Evolutionary conservation across 2,888 invertebrate genomes (phyloP), one percentile per base, ranked within the genome.

Genomic region (Biston betularia): DNA sequence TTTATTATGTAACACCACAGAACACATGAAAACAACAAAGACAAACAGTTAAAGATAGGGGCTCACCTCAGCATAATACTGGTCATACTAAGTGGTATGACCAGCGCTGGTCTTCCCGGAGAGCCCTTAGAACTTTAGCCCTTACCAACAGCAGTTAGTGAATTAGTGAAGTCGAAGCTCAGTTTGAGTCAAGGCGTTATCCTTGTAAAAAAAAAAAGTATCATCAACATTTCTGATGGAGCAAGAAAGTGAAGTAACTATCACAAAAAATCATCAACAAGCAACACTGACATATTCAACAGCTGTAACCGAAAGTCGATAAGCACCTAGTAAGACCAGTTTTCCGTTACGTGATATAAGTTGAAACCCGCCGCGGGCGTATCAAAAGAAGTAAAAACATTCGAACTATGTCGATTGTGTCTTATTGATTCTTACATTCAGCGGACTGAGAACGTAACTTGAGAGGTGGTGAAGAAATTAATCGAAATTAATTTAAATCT

Each of bases 381-480:
- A 78, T 85, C 81, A 86, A 87, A 89, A 86, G 84, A 84, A 83
- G 75, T 80, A 69, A 75, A 85, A 84, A 81, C 79, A 84, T 87
- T 79, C 82, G 75, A 83, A 81, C 81, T 79, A 83, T 85, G 79
- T 76, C 75, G 82, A 81, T 84, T 77, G 76, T 80, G 79, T 80
- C 77, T 78, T 80, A 82, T 85, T 80, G 81, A 85, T 82, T 80
- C 79, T 78, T 73, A 69, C 69, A 73, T 62, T 62, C 53, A 62
- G 64, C 40, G 48, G 71, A 65, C 61, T 35, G 63, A 69, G 72
- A 53, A 79, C 68, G 78, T 79, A 79, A 75, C 66, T 14, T 11
- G 48, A 48, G 5, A 11, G 10, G 4, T 33, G 33, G 48, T 4
- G 11, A 48, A 46, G 14, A 46, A 46, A 46, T 46, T 24, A 24